A percentile compares a stretch with the other conserved stretches of the same genome.
Conservation (phyloP, 2,113 vertebrate genomes). For the Oceanodroma tethys region DNA sequence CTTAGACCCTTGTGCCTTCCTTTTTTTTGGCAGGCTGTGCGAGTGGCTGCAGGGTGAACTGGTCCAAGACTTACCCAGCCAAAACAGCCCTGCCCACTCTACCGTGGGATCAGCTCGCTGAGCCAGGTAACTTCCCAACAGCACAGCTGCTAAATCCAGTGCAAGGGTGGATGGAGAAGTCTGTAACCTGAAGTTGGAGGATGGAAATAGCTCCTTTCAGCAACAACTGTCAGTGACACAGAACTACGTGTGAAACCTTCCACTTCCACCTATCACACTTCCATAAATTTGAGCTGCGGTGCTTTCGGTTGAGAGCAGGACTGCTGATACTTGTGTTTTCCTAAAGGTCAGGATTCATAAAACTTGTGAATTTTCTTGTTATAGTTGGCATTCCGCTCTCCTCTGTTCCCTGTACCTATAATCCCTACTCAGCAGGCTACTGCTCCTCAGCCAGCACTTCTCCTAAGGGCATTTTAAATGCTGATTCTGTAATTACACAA, state of each 20-base stretch:
- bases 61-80: background rate
- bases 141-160: background rate
- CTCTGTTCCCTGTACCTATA: background rate
- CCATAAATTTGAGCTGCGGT: fast-evolving
- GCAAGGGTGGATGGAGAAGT: background rate
- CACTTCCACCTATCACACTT: background rate
- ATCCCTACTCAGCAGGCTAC: background rate
- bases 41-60: background rate
- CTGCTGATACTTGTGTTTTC: background rate
- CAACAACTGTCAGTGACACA: fast-evolving
- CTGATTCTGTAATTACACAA: background rate
- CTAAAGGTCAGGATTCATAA: background rate
- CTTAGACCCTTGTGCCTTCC: background rate
- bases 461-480: background rate
- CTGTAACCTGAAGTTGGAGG: background rate
- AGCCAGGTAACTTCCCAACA: fast-evolving
- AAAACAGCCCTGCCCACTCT: background rate
- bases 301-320: background rate
- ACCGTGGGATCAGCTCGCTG: fast-evolving
- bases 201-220: background rate
- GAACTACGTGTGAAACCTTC: background rate
- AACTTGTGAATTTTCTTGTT: background rate
- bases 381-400: background rate
- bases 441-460: background rate
- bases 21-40: background rate